Evolutionary conservation across 2,797 vertebrate species (phyloP), one percentile per base, ranked within the genome.

Genomic region (Chelidonichthys spinosus): DNA sequence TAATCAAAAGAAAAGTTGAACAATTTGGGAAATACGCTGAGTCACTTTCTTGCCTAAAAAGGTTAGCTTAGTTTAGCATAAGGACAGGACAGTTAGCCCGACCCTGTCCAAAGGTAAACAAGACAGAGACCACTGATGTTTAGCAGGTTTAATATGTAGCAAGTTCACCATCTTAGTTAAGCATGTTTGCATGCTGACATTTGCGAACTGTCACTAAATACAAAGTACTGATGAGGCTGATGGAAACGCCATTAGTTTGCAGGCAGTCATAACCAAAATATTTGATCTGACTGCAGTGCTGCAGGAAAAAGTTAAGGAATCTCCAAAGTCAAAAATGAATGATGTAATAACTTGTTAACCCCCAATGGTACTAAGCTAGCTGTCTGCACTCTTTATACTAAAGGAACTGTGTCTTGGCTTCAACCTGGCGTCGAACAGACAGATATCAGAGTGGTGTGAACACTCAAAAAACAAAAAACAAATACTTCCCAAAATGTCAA

Each of bases 401-500:
- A 76, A 53, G 54, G 62, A 33, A 72, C 7, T 2, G 18, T 56
- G n/a, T 61, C 44, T 42, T 0, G 11, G 39, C 64, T 66, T 32
- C 36, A 63, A 46, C 44, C 18, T 70, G 14, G 10, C 13, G 4
- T 15, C 11, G 8, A 69, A 40, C 59, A 64, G 10, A 61, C 13
- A 54, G 39, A 36, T 15, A 46, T 11, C 25, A n/a, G 14, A 63
- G 33, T 6, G 14, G 6, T 11, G 7, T 3, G 0, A 33, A 60
- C 9, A 33, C 55, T 59, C 4, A 0, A 25, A 43, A 47, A 69
- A 42, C 4, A 65, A 71, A 65, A 71, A 35, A 14, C 3, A 0
- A 44, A 50, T 18, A 46, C 68, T 63, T 72, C 63, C 63, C 69
- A 74, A 78, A 82, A 76, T 47, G 71, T 74, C 54, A 78, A 73